Evolutionary conservation across 2,113 vertebrate species (phyloP).

Genomic region (Gila orcuttii): DNA sequence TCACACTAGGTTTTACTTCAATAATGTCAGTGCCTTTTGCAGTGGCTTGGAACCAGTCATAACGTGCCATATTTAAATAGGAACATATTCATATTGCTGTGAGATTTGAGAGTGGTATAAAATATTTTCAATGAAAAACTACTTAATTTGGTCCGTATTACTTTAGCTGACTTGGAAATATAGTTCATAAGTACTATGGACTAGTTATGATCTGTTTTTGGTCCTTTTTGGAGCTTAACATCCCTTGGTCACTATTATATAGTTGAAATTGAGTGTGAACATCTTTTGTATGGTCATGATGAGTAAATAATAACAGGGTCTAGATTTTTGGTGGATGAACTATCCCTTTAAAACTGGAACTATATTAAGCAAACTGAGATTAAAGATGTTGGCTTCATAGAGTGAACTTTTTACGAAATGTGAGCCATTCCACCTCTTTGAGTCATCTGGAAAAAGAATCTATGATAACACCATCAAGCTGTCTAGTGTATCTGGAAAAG

Average conservation of each 20-base stretch:
- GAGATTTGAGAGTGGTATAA: background rate
- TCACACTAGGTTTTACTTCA: background rate
- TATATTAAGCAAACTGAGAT: background rate
- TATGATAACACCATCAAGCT: background rate
- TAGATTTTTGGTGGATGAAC: background rate
- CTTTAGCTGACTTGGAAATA: background rate
- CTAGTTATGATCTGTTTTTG: background rate
- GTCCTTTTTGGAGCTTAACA: background rate
- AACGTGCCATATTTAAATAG: background rate
- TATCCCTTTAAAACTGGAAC: background rate
- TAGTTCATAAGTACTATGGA: too few relatives aligned
- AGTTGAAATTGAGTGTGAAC: background rate
- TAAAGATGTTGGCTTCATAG: background rate
- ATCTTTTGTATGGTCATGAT: background rate
- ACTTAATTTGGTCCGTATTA: background rate
- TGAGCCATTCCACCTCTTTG: background rate
- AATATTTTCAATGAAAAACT: background rate
- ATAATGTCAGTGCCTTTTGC: background rate
- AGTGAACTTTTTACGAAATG: background rate
- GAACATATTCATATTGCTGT: background rate
- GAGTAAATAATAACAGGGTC: background rate
- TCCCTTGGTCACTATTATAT: background rate
- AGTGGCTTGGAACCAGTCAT: background rate
- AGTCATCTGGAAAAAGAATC: conserved; percentile 33
- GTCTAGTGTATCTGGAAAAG: conserved; percentile 17